A percentile compares a stretch with the other conserved stretches of the same genome.
phyloP scores from a whole-genome alignment of 2,888 invertebrate genomes.

The Cephus runcator region DNA sequence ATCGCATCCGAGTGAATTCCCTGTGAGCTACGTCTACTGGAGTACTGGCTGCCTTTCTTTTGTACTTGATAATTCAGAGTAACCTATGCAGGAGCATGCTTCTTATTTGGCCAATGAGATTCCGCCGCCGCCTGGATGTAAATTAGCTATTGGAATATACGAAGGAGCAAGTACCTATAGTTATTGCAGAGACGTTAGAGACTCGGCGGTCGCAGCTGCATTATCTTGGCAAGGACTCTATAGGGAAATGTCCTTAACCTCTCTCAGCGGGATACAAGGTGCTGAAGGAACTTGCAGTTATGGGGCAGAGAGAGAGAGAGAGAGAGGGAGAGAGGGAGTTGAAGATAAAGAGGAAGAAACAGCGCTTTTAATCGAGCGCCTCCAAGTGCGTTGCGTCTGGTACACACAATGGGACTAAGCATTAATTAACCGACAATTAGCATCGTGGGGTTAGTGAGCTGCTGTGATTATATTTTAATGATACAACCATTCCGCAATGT shows the following conservation, averaged over 20 bases:
- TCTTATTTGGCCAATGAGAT: background rate
- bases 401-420: conserved; percentile 54
- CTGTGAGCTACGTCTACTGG: no score
- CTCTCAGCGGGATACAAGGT: background rate
- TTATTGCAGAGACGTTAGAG: background rate
- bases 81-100: background rate
- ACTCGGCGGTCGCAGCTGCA: background rate
- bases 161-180: background rate
- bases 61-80: background rate
- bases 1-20: background rate
- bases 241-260: background rate
- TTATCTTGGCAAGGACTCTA: background rate
- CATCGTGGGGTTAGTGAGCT: conserved; percentile 54
- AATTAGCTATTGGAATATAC: background rate
- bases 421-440: conserved; percentile 63
- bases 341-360: background rate
- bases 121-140: no score
- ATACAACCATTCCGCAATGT: conserved; percentile 50
- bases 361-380: background rate
- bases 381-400: background rate
- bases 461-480: conserved; percentile 62
- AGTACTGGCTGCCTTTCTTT: background rate
- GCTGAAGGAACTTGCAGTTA: background rate
- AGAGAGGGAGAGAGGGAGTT: no score
- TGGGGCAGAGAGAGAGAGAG: no score